Conservation (phyloP, 1,140 invertebrate genomes). For the Drosophila parvula region DNA sequence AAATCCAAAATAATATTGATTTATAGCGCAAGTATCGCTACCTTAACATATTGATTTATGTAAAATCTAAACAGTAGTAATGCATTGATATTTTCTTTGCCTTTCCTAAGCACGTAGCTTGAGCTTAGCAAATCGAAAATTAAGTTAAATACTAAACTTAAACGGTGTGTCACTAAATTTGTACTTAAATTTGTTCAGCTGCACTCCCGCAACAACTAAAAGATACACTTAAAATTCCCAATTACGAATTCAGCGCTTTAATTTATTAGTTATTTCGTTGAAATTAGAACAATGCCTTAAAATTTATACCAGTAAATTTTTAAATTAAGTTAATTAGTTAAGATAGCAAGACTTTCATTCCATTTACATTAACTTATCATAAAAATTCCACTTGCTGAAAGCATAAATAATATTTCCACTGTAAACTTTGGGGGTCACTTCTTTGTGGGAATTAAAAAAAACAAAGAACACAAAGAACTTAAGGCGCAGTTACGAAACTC, state of each 20-base stretch:
- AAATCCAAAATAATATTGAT: too few species aligned
- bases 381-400: background rate
- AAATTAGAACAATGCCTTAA: background rate
- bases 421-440: background rate
- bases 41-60: too few species aligned
- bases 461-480: background rate
- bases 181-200: too few species aligned
- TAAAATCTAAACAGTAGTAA: too few species aligned
- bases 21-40: too few species aligned
- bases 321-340: background rate
- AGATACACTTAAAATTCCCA: background rate
- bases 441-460: conserved; percentile 1
- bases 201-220: too few species aligned
- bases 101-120: too few species aligned
- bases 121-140: too few species aligned
- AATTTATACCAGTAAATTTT: background rate
- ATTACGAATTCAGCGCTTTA: background rate
- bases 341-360: too few species aligned
- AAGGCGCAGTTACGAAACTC: background rate
- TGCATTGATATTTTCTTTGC: too few species aligned
- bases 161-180: too few species aligned
- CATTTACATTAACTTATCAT: background rate
- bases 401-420: background rate
- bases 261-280: background rate
- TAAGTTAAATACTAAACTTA: too few species aligned